Evolutionary conservation across 2,888 invertebrate species (phyloP).

Genomic region (Drosophila prolongata): DNA sequence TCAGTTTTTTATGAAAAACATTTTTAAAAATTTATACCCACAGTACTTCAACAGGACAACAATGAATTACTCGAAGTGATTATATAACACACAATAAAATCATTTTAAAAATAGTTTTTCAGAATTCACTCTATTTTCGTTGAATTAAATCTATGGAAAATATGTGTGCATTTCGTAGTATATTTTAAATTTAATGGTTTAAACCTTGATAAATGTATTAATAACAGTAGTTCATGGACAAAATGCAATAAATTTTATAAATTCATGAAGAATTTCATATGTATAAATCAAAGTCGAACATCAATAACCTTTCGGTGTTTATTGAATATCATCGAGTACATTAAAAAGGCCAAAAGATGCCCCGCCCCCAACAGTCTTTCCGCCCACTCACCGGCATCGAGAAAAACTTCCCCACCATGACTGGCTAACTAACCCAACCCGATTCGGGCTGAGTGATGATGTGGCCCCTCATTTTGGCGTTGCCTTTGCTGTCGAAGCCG

Average conservation of each 20-base stretch:
- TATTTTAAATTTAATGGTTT: no score
- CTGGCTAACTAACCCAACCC: conserved; percentile 54
- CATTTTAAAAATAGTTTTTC: background rate
- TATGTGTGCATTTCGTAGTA: no score
- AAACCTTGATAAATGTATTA: background rate
- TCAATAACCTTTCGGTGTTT: conserved; percentile 46
- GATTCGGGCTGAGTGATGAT: conserved; percentile 75
- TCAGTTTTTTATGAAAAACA: no score
- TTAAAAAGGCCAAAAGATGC: conserved; percentile 49
- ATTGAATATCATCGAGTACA: conserved; percentile 71
- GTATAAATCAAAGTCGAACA: conserved; percentile 31
- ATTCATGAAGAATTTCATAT: background rate
- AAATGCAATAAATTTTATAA: background rate
- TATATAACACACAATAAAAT: background rate
- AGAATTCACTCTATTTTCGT: no score
- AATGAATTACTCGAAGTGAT: no score
- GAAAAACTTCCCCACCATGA: conserved; percentile 36
- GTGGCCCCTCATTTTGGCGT: conserved; percentile 33
- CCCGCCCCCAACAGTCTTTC: conserved; percentile 6
- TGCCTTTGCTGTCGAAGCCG: conserved; percentile 53
- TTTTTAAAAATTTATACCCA: no score
- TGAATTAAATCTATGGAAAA: background rate
- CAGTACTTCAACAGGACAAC: no score
- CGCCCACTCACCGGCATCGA: conserved; percentile 1
- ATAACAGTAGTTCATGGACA: background rate